These are phyloP conservation scores for Lordiphosa fenestrarum DNA, from an alignment of 2,888 invertebrate species.

Conservation along the genomic window DNA sequence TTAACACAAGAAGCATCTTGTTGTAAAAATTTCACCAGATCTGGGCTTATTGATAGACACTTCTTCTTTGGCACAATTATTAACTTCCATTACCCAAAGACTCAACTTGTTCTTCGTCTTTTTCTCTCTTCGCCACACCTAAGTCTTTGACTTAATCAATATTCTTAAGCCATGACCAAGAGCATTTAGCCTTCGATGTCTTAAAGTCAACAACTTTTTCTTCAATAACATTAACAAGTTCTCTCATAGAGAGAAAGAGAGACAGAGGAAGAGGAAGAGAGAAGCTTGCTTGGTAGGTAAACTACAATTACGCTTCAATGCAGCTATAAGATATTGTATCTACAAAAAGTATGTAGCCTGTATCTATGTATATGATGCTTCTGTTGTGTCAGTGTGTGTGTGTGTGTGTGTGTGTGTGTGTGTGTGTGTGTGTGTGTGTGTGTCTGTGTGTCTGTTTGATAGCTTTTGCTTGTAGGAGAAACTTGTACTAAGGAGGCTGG, in stretches of 20 bases:
- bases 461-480: conserved; percentile 38
- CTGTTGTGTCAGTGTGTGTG: conserved; percentile 15
- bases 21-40: no score
- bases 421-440: background rate
- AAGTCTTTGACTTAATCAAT: background rate
- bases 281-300: conserved; percentile 33
- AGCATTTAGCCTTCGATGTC: conserved; percentile 25
- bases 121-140: no score
- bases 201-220: conserved; percentile 23
- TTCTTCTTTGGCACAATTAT: no score
- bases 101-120: no score
- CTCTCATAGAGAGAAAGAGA: conserved; percentile 1
- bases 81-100: no score
- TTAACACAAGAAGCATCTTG: no score
- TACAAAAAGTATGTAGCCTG: conserved; percentile 37
- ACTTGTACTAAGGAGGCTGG: conserved; percentile 32
- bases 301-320: conserved; percentile 67
- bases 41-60: no score
- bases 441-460: conserved; percentile 21
- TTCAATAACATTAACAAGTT: conserved; percentile 35
- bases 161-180: conserved; percentile 4
- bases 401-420: conserved; percentile 15
- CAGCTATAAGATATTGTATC: conserved; percentile 69
- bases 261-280: background rate
- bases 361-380: conserved; percentile 27